Evolutionary conservation across 2,888 invertebrate species (phyloP).

Genomic region (Synanthedon tipuliformis): DNA sequence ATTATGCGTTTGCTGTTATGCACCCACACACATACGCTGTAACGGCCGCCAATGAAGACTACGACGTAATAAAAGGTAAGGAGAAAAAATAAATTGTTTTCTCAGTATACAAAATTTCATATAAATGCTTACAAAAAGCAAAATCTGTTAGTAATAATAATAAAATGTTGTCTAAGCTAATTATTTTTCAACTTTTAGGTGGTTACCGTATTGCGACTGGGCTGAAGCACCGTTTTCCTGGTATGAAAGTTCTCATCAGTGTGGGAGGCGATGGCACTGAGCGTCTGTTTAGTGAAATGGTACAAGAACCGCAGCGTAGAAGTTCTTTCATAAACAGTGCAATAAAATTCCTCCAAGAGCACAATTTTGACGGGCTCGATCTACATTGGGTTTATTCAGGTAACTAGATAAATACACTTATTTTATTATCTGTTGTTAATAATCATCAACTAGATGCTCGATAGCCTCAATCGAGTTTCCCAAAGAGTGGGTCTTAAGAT

Average conservation of each 20-base stretch:
- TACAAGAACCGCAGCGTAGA: conserved; percentile 64
- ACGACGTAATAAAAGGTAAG: conserved; percentile 77
- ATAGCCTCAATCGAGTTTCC: too few relatives aligned
- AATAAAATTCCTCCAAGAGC: conserved; percentile 72
- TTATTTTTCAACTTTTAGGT: conserved; percentile 45
- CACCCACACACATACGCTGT: conserved; percentile 75
- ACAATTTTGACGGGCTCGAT: conserved; percentile 85
- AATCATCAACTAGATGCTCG: too few relatives aligned
- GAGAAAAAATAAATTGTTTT: too few relatives aligned
- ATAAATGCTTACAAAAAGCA: too few relatives aligned
- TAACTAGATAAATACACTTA: conserved; percentile 12
- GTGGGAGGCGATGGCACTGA: conserved; percentile 78
- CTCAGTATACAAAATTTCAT: too few relatives aligned
- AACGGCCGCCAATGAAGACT: conserved; percentile 75
- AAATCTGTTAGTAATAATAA: too few relatives aligned
- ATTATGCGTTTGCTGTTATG: conserved; percentile 79
- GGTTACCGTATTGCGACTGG: conserved; percentile 79
- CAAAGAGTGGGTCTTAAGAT: too few relatives aligned
- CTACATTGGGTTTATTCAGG: conserved; percentile 83
- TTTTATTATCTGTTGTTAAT: too few relatives aligned
- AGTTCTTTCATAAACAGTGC: conserved; percentile 74
- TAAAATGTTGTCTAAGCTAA: too few relatives aligned
- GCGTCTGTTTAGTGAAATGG: conserved; percentile 73
- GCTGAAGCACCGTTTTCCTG: conserved; percentile 75
- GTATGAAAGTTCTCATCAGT: conserved; percentile 78